phyloP scores from a whole-genome alignment of 2,888 invertebrate genomes.

The Thera obeliscata region DNA sequence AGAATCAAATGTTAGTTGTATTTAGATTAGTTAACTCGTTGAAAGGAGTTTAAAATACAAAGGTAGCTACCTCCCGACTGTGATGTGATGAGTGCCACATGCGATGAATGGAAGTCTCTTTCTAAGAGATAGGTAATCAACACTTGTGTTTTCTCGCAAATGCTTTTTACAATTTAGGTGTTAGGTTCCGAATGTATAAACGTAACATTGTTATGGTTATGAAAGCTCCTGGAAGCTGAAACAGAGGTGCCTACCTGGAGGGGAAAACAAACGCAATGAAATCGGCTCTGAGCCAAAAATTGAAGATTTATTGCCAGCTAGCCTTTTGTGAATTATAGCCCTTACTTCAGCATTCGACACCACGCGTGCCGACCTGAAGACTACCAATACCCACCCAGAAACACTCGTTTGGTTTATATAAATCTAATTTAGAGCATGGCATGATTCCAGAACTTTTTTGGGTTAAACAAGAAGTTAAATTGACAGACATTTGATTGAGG shows the following conservation, averaged over 20 bases:
- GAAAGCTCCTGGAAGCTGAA: slow-evolving; percentile 6
- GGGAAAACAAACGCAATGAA: slow-evolving; percentile 17
- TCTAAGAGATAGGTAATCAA: slow-evolving; percentile 26
- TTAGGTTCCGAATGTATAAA: slow-evolving; percentile 9
- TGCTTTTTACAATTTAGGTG: slow-evolving; percentile 6
- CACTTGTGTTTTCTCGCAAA: slow-evolving; percentile 18
- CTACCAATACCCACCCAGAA: slow-evolving; percentile 1
- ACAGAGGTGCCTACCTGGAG: slow-evolving; percentile 1
- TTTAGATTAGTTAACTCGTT: slow-evolving; percentile 33
- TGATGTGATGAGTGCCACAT: slow-evolving; percentile 39
- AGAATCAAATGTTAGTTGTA: slow-evolving; percentile 34
- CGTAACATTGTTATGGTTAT: neutral
- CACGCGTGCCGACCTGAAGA: slow-evolving; percentile 11
- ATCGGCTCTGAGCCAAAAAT: slow-evolving; percentile 15
- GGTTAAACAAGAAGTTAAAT: slow-evolving; percentile 2
- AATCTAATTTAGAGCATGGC: slow-evolving; percentile 13
- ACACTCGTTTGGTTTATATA: slow-evolving; percentile 12
- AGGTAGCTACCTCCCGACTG: neutral
- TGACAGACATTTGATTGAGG: slow-evolving; percentile 7
- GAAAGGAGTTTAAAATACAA: slow-evolving; percentile 31
- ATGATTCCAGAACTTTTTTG: slow-evolving; percentile 8
- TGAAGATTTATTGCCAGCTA: slow-evolving; percentile 20
- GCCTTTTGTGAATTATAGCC: slow-evolving; percentile 22
- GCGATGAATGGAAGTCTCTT: slow-evolving; percentile 29
- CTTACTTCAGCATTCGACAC: slow-evolving; percentile 19